Evolutionary conservation across 1,140 invertebrate genomes (phyloP).

Genomic region (Anthonomus grandis): DNA sequence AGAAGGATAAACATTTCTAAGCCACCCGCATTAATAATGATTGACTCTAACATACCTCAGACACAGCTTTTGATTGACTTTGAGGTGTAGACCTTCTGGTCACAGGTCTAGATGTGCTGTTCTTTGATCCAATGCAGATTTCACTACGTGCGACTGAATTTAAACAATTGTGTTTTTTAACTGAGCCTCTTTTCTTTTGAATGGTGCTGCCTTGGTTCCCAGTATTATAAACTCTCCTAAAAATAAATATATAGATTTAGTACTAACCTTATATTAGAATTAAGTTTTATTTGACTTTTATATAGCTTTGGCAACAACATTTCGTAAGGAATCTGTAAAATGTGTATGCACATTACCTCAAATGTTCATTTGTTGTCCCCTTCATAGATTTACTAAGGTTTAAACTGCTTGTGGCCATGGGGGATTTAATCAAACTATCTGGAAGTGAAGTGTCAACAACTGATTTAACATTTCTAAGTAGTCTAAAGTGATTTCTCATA

Average conservation of each 20-base stretch:
- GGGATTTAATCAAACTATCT: constrained; percentile 26
- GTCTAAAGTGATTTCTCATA: constrained; percentile 38
- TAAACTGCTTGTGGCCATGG: constrained; percentile 11
- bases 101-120: constrained; percentile 10
- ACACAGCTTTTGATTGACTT: no score
- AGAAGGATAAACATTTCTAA: no score
- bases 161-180: constrained; percentile 20
- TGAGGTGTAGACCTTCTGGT: constrained; percentile 20
- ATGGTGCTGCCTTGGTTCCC: neutral
- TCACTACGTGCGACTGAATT: constrained; percentile 12
- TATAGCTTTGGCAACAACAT: no score
- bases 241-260: neutral
- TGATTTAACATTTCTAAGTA: constrained; percentile 33
- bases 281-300: no score
- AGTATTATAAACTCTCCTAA: constrained; percentile 13
- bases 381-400: constrained; percentile 10
- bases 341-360: constrained; percentile 2
- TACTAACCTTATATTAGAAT: no score
- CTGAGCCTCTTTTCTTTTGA: constrained; percentile 2
- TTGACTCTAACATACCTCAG: no score
- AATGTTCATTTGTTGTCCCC: constrained; percentile 11
- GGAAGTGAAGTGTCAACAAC: constrained; percentile 35
- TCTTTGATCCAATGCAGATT: constrained; percentile 1
- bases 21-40: no score
- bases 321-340: no score